phyloP scores from a whole-genome alignment of 2,113 vertebrate genomes.

The Oxyruncus cristatus region DNA sequence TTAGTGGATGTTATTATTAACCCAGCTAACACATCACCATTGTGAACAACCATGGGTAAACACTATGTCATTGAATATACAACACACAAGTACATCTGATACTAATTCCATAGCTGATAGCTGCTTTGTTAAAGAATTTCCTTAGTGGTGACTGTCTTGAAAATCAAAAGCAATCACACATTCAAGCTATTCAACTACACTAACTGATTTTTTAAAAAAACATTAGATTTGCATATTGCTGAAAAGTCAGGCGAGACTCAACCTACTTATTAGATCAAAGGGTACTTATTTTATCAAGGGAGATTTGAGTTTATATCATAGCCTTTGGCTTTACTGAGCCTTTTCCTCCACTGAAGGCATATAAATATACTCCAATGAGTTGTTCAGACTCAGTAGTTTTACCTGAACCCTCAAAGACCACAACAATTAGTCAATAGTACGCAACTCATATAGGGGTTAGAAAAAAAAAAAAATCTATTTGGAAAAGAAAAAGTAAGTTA shows the following conservation, averaged over 20 bases:
- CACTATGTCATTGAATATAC: not conserved
- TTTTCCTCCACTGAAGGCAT: conserved; percentile 8
- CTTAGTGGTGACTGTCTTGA: not conserved
- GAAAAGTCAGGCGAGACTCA: conserved; percentile 46
- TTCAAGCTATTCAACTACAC: not conserved
- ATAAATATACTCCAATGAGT: conserved; percentile 28
- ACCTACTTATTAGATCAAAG: conserved; percentile 65
- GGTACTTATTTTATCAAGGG: conserved; percentile 47
- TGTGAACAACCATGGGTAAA: not conserved
- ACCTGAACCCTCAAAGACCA: not conserved
- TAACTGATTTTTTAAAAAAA: not conserved
- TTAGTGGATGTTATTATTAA: not conserved
- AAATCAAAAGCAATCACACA: not conserved
- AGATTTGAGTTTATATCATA: conserved; percentile 36
- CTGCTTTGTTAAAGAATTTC: too few relatives aligned
- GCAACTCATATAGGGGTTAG: not conserved
- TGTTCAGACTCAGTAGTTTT: not conserved
- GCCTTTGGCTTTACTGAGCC: conserved; percentile 17
- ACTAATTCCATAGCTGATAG: not conserved
- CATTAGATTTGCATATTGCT: conserved; percentile 32
- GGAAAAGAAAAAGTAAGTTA: not conserved
- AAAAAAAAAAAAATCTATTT: not conserved
- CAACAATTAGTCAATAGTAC: not conserved
- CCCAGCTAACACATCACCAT: not conserved
- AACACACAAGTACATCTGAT: not conserved